Base-by-base conservation (phyloP, 1,140 invertebrate species). In the Drosophila baimaii region DNA sequence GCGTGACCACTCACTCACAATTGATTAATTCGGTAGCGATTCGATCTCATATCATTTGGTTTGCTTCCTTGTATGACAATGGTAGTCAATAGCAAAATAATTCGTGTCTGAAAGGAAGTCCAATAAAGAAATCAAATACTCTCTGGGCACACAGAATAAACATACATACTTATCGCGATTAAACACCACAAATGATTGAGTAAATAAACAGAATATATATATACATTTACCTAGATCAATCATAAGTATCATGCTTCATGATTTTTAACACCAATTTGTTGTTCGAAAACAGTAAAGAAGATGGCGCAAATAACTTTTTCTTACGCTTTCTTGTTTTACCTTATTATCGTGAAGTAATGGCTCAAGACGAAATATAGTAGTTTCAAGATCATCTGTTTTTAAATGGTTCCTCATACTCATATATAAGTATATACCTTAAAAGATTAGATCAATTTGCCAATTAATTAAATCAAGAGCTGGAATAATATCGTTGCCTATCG, bases 31-130 rank as follows among this genome's bases (percentile, higher is more conserved):
- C 59, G 78, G 77, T 78, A 57, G 61, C 61, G 70, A 76, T 83
- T 83, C 81, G 81, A 85, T 70, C 41, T 63, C 49, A 57, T 49
- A 66, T 27, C 65, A 79, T 76, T 78, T 35, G 47, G 56, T 79
- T 83, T 79, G 65, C 80, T 75, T 74, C 79, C 79, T 79, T 74
- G 79, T 86, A 91, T 91, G 90, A 91, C 90, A 91, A 91, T 91
- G 90, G 90, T 91, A 91, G 91, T 91, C 81, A 70, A n/a, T 23
- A 21, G 59, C 49, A 39, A 62, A 79, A 61, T 81, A 72, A 69
- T 66, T 82, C 51, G 51, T 59, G 39, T 52, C 43, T 25, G 52
- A 55, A 54, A 52, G 19, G 7, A 21, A 44, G 23, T 19, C 10
- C 10, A 10, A 49, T 37, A n/a, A 29, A 31, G 19, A 12, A 25